phyloP scores from a whole-genome alignment of 2,797 vertebrate species.

The Alca torda region DNA sequence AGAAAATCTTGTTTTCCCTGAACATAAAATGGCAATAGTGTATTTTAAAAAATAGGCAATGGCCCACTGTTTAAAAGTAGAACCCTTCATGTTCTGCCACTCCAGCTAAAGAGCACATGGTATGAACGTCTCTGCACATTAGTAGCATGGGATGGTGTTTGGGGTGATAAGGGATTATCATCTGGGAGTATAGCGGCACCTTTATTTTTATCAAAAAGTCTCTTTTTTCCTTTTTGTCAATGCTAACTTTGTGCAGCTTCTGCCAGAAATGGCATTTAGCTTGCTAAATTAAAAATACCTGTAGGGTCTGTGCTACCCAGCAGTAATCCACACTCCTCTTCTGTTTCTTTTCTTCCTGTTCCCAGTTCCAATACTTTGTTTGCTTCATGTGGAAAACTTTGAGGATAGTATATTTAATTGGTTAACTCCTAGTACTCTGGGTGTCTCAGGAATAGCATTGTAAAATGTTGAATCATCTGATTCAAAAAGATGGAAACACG shows the following conservation, averaged over 20 bases:
- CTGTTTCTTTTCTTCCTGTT: background rate
- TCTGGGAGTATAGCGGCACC: background rate
- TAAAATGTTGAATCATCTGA: background rate
- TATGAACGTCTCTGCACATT: background rate
- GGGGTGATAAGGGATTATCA: background rate
- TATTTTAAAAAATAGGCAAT: background rate
- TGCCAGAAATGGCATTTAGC: background rate
- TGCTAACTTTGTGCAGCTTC: background rate
- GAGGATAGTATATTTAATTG: background rate
- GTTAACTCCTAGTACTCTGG: background rate
- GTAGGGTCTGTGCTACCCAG: background rate
- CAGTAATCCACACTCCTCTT: background rate
- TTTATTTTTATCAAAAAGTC: background rate
- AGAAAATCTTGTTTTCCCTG: background rate
- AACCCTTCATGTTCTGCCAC: background rate
- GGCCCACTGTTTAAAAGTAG: background rate
- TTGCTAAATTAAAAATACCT: background rate
- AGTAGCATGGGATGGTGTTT: background rate
- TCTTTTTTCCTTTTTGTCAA: background rate
- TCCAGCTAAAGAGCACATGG: background rate
- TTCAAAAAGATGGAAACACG: background rate
- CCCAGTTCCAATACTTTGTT: background rate
- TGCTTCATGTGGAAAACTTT: background rate
- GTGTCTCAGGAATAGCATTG: background rate
- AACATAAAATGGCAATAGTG: background rate